Conservation (phyloP, 2,888 invertebrate genomes). For the Sinotaia quadrata region DNA sequence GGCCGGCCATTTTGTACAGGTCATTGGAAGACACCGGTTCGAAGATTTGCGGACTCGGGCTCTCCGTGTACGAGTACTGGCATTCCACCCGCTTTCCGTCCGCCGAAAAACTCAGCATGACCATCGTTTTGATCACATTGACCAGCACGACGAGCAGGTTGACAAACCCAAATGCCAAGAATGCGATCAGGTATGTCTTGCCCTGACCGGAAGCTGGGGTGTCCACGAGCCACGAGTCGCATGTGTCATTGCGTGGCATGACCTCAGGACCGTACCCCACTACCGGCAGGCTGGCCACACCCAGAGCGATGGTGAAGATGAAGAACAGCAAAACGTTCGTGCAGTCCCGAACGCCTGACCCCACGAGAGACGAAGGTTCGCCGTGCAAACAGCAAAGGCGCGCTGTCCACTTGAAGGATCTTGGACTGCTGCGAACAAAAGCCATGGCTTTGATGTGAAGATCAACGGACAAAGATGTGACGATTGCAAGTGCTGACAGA, state of each 20-base stretch:
- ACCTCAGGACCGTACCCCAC: conserved; percentile 52
- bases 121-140: conserved; percentile 31
- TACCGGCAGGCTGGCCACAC: conserved; percentile 50
- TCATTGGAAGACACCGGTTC: conserved; percentile 27
- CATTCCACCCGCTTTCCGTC: conserved; percentile 11
- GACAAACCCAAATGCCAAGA: conserved; percentile 47
- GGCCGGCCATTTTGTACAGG: conserved; percentile 25
- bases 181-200: conserved; percentile 48
- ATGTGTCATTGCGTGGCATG: conserved; percentile 38
- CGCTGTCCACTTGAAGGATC: not conserved
- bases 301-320: conserved; percentile 44
- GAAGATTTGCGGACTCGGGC: not conserved
- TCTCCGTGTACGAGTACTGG: conserved; percentile 24
- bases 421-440: not conserved
- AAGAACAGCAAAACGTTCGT: conserved; percentile 41
- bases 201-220: conserved; percentile 37
- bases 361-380: not conserved
- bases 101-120: conserved; percentile 31
- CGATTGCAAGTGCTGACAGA: conserved; percentile 47
- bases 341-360: conserved; percentile 28
- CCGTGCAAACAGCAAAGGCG: not conserved
- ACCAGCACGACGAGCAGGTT: conserved; percentile 43
- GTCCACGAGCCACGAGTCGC: conserved; percentile 54
- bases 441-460: conserved; percentile 39
- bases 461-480: conserved; percentile 54